A percentile compares a stretch with the other conserved stretches of the same genome.
phyloP scores from a whole-genome alignment of 2,797 vertebrate species.

The Sebastes matsubarae region DNA sequence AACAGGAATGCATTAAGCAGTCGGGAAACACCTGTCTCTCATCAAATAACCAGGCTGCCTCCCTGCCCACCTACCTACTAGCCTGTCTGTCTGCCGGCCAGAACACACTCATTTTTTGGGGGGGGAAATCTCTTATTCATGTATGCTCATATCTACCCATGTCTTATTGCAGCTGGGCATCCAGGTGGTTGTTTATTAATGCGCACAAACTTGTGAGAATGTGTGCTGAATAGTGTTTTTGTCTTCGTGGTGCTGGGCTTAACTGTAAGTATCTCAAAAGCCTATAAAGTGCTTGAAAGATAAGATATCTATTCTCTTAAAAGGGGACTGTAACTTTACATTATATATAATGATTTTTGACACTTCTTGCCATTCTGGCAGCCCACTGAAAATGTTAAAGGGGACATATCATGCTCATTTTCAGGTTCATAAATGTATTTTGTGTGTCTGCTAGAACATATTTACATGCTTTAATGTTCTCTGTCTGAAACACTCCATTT shows the following conservation, averaged over 20 bases:
- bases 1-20: conserved; percentile 76
- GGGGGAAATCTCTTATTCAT: conserved; percentile 19
- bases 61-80: conserved; percentile 49
- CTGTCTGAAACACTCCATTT: no score
- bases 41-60: conserved; percentile 66
- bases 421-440: no score
- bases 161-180: conserved; percentile 18
- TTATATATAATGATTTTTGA: not conserved
- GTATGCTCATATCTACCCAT: conserved; percentile 23
- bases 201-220: not conserved
- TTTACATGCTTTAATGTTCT: no score
- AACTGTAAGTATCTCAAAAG: not conserved
- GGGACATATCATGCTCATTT: no score
- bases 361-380: not conserved
- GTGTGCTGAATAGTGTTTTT: not conserved
- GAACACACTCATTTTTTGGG: conserved; percentile 10
- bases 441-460: no score
- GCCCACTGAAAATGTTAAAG: not conserved
- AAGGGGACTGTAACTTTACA: not conserved
- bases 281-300: not conserved
- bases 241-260: not conserved
- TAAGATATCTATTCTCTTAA: not conserved
- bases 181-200: conserved; percentile 37
- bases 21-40: conserved; percentile 76
- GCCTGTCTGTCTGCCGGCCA: conserved; percentile 51